Conservation (phyloP, 1,140 invertebrate species). For the Cyrtorhinus lividipennis region DNA sequence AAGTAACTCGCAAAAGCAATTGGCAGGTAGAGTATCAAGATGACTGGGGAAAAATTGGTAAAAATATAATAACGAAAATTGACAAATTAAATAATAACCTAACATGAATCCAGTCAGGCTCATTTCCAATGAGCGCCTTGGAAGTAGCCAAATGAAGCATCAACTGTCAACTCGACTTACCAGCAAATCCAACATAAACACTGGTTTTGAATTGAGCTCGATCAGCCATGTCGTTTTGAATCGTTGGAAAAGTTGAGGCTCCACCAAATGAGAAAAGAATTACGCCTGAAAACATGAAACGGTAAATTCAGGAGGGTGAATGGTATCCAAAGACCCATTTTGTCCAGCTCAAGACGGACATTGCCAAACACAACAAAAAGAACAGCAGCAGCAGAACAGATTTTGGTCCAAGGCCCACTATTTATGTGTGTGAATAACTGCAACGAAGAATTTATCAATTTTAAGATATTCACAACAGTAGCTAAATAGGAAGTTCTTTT, state of each 20-base stretch:
- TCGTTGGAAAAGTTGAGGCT: conserved; percentile 50
- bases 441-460: too few species aligned
- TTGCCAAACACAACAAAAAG: too few species aligned
- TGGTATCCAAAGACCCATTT: too few species aligned
- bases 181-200: conserved; percentile 36
- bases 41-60: conserved; percentile 34
- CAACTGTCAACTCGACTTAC: conserved; percentile 27
- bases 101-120: not conserved
- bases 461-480: too few species aligned
- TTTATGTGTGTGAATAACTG: too few species aligned
- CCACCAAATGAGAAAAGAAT: conserved; percentile 52
- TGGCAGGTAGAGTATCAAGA: conserved; percentile 41
- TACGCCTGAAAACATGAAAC: conserved; percentile 27
- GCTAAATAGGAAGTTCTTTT: too few species aligned
- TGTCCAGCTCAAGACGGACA: too few species aligned
- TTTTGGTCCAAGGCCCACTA: too few species aligned
- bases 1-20: conserved; percentile 40
- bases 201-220: conserved; percentile 38
- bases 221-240: conserved; percentile 52
- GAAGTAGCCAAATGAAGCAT: not conserved
- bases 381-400: too few species aligned
- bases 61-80: conserved; percentile 22
- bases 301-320: too few species aligned
- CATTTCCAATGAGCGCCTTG: too few species aligned
- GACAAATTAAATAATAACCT: not conserved